phyloP scores from a whole-genome alignment of 2,797 vertebrate species.

The Diceros bicornis region DNA sequence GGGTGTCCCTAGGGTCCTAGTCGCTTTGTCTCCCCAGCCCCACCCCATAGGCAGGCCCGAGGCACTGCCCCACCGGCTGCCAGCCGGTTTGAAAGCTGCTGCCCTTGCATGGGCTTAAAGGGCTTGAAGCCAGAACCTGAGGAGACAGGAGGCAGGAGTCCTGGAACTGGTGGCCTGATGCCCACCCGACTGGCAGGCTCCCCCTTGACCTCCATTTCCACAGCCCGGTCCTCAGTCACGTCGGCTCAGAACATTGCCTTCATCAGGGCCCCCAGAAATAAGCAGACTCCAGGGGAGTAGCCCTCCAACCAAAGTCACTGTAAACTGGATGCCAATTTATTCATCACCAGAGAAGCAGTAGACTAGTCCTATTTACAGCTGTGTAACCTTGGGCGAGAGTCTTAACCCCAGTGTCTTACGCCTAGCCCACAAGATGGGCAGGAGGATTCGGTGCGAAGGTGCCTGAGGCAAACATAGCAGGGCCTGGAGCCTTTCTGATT shows the following conservation, averaged over 20 bases:
- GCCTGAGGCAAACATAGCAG: not conserved
- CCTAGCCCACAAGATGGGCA: not conserved
- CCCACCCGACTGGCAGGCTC: not conserved
- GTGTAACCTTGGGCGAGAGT: not conserved
- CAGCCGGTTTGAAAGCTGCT: constrained; percentile 38
- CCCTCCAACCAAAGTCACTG: not conserved
- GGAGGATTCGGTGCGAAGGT: not conserved
- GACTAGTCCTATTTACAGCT: not conserved
- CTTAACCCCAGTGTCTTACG: not conserved
- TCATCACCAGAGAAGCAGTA: not conserved
- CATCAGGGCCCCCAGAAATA: not conserved
- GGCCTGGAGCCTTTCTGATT: not conserved
- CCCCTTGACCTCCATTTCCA: not conserved
- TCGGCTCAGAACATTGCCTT: not conserved
- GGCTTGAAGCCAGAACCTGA: not conserved
- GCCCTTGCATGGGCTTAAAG: not conserved
- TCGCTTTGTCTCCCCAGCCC: not conserved
- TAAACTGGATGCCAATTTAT: not conserved
- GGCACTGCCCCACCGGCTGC: not conserved
- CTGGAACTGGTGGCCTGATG: too few relatives aligned
- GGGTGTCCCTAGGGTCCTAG: not conserved
- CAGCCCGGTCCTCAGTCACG: not conserved
- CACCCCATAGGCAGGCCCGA: not conserved
- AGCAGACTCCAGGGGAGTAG: not conserved
- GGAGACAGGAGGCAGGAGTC: not conserved